Percentiles rank a stretch among this genome's conserved stretches.
phyloP scores from a whole-genome alignment of 2,888 invertebrate genomes.

The Drosophila rellima region DNA sequence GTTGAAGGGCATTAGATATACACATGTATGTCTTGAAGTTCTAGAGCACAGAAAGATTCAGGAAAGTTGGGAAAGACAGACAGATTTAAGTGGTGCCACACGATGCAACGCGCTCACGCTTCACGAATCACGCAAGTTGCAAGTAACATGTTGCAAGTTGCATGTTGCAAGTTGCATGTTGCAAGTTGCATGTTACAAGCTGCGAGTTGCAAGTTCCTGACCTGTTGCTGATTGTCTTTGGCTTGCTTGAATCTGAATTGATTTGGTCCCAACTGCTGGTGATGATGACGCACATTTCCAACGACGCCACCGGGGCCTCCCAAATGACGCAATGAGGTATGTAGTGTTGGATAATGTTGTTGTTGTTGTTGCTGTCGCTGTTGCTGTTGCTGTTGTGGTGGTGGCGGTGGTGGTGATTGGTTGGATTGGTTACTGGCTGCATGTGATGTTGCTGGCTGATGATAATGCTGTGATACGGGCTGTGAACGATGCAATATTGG shows the following conservation, averaged over 20 bases:
- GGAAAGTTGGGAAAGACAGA: slow-evolving; percentile 26
- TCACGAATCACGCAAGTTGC: slow-evolving; percentile 4
- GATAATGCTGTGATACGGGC: slow-evolving; percentile 69
- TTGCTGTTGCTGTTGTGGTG: slow-evolving; percentile 2
- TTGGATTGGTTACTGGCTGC: slow-evolving; percentile 64
- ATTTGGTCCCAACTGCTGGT: slow-evolving; percentile 70
- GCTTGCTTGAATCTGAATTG: slow-evolving; percentile 70
- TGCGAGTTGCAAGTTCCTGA: slow-evolving; percentile 61
- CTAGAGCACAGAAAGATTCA: slow-evolving; percentile 32
- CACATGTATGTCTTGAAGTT: neutral
- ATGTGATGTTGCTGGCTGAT: slow-evolving; percentile 66
- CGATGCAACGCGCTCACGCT: slow-evolving; percentile 22
- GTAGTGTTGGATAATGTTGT: slow-evolving; percentile 57
- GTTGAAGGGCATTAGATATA: neutral
- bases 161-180: neutral
- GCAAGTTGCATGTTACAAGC: slow-evolving; percentile 12
- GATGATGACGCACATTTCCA: slow-evolving; percentile 60
- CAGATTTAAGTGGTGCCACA: slow-evolving; percentile 40
- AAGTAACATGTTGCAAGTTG: neutral
- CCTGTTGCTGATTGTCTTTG: slow-evolving; percentile 84
- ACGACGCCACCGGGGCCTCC: slow-evolving; percentile 73
- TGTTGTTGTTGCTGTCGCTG: slow-evolving; percentile 47
- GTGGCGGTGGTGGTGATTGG: slow-evolving; percentile 54
- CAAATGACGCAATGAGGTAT: slow-evolving; percentile 85
- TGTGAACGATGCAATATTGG: slow-evolving; percentile 85